Conservation (phyloP, 1,140 invertebrate species). For the Drosophila carrolli region DNA sequence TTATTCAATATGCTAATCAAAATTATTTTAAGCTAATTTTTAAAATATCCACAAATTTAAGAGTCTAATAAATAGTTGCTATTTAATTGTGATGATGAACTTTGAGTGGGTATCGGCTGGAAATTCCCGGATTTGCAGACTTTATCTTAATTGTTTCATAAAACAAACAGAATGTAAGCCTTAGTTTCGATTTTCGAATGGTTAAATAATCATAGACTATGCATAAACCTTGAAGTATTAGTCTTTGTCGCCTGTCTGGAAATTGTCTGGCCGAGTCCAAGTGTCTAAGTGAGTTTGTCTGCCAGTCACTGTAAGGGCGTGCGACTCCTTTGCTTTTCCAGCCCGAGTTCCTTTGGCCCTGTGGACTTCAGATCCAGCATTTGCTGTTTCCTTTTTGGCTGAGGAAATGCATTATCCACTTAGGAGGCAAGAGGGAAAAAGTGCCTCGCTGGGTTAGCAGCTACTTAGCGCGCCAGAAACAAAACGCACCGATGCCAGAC, state of each 20-base stretch:
- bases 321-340: constrained; percentile 34
- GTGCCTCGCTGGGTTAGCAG: constrained; percentile 59
- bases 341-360: constrained; percentile 16
- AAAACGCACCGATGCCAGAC: constrained; percentile 46
- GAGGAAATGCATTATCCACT: constrained; percentile 81
- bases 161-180: too few species aligned
- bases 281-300: constrained; percentile 66
- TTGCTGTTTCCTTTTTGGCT: constrained; percentile 53
- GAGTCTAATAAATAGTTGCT: too few species aligned
- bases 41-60: too few species aligned
- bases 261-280: constrained; percentile 39
- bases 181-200: too few species aligned
- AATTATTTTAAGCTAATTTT: too few species aligned
- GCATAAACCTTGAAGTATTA: neutral
- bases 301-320: constrained; percentile 48
- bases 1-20: too few species aligned
- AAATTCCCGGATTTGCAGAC: too few species aligned
- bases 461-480: constrained; percentile 64
- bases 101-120: too few species aligned
- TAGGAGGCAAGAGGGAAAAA: constrained; percentile 64
- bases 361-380: constrained; percentile 6
- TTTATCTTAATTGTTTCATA: too few species aligned
- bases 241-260: constrained; percentile 53
- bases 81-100: too few species aligned
- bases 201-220: too few species aligned